phyloP scores from a whole-genome alignment of 2,888 invertebrate genomes.

The Drosophila affinis region DNA sequence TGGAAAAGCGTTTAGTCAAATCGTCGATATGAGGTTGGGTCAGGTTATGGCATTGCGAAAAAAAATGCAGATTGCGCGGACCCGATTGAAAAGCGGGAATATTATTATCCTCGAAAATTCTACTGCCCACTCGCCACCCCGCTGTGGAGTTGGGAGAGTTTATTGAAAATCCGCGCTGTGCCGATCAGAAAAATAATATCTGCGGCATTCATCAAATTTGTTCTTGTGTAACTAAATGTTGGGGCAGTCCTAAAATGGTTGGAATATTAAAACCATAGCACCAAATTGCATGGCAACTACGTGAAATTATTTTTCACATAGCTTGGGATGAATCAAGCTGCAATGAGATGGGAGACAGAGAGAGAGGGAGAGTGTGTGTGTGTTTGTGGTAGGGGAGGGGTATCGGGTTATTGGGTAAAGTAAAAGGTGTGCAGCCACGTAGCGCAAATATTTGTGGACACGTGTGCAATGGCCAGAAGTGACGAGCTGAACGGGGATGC shows the following conservation, averaged over 20 bases:
- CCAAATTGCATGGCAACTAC: slow-evolving; percentile 39
- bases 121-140: neutral
- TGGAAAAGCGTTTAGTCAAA: slow-evolving; percentile 1
- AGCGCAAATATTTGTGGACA: slow-evolving; percentile 77
- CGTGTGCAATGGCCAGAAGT: slow-evolving; percentile 75
- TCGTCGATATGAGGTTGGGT: neutral
- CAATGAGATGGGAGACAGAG: neutral
- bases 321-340: neutral
- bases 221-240: slow-evolving; percentile 50
- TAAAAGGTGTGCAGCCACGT: slow-evolving; percentile 70
- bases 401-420: slow-evolving; percentile 30
- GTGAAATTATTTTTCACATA: slow-evolving; percentile 56
- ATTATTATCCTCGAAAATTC: slow-evolving; percentile 62
- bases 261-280: slow-evolving; percentile 67
- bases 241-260: slow-evolving; percentile 31
- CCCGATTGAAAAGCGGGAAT: slow-evolving; percentile 63
- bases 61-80: slow-evolving; percentile 68
- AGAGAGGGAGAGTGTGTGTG: neutral
- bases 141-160: slow-evolving; percentile 22
- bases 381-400: neutral
- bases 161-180: slow-evolving; percentile 48
- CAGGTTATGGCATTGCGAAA: slow-evolving; percentile 25
- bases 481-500: slow-evolving; percentile 52
- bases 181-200: slow-evolving; percentile 45
- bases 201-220: slow-evolving; percentile 58